Conservation (phyloP, 2,113 vertebrate species). For the Poeciliopsis retropinna region DNA sequence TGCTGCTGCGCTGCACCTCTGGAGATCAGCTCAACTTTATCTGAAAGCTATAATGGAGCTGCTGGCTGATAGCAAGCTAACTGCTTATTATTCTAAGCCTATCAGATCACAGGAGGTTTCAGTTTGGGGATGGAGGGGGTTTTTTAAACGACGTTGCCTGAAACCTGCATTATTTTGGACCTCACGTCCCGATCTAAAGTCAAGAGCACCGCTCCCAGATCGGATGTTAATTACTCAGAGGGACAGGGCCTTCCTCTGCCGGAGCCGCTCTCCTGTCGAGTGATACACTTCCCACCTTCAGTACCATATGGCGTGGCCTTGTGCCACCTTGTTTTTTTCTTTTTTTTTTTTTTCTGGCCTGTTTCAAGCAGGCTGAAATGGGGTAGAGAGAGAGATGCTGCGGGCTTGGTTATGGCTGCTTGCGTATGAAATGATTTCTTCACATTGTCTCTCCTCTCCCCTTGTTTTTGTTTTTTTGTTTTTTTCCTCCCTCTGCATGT, state of each 20-base stretch:
- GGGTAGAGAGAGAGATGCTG: conserved; percentile 25
- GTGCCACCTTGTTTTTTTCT: conserved; percentile 38
- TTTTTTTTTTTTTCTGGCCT: conserved; percentile 11
- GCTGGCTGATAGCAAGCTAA: conserved; percentile 62
- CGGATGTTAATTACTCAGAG: conserved; percentile 54
- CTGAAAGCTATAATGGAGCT: conserved; percentile 51
- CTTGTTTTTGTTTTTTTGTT: background rate
- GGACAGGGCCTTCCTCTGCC: conserved; percentile 25
- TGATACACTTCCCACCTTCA: conserved; percentile 29
- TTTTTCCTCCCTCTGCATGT: background rate
- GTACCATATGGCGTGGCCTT: conserved; percentile 65
- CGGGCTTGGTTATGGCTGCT: conserved; percentile 35
- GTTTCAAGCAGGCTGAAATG: conserved; percentile 53
- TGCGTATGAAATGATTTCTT: conserved; percentile 39
- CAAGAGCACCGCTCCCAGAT: conserved; percentile 42
- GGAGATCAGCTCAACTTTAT: conserved; percentile 57
- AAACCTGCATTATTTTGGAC: conserved; percentile 22
- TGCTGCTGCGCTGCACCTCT: conserved; percentile 56
- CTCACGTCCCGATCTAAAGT: conserved; percentile 36
- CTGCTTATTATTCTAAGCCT: conserved; percentile 70
- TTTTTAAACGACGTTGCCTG: background rate
- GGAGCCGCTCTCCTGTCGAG: conserved; percentile 29
- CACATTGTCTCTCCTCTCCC: background rate
- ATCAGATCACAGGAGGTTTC: conserved; percentile 60
- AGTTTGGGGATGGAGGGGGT: background rate